phyloP scores from a whole-genome alignment of 2,797 vertebrate species.

The Morus bassanus region DNA sequence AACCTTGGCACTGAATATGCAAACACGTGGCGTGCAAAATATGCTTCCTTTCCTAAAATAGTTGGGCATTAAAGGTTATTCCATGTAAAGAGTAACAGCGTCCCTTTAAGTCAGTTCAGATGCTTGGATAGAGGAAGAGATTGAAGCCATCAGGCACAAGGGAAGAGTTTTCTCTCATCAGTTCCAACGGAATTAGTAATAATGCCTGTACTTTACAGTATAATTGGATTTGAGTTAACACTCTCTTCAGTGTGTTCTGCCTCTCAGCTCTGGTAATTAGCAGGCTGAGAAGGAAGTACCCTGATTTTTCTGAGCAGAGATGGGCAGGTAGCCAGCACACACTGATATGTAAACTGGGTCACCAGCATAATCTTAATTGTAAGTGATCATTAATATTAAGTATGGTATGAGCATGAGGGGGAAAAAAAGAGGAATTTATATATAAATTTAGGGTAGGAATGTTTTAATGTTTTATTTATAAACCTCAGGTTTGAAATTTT shows the following conservation, averaged over 20 bases:
- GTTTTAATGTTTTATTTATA: neutral
- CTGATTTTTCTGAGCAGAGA: conserved; percentile 39
- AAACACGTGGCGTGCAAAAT: neutral
- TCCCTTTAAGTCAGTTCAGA: neutral
- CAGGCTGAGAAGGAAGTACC: conserved; percentile 60
- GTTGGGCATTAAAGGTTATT: neutral
- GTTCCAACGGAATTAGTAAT: neutral
- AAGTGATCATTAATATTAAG: neutral
- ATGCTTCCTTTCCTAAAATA: neutral
- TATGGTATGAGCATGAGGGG: neutral
- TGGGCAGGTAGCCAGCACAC: conserved; percentile 39
- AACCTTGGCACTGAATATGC: neutral
- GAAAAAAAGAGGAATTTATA: neutral
- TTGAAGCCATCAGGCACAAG: neutral
- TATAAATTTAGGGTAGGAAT: neutral
- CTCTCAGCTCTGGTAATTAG: conserved; percentile 47
- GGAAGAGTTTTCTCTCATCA: neutral
- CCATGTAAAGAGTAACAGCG: neutral
- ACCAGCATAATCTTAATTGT: neutral
- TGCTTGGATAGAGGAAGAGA: neutral
- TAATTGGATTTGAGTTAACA: conserved; percentile 52
- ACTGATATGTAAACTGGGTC: conserved; percentile 35
- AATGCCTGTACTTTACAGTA: conserved; percentile 10
- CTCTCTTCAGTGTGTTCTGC: neutral
- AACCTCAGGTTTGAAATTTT: neutral